Evolutionary conservation across 2,797 vertebrate species (phyloP).

Genomic region (Lutra lutra): DNA sequence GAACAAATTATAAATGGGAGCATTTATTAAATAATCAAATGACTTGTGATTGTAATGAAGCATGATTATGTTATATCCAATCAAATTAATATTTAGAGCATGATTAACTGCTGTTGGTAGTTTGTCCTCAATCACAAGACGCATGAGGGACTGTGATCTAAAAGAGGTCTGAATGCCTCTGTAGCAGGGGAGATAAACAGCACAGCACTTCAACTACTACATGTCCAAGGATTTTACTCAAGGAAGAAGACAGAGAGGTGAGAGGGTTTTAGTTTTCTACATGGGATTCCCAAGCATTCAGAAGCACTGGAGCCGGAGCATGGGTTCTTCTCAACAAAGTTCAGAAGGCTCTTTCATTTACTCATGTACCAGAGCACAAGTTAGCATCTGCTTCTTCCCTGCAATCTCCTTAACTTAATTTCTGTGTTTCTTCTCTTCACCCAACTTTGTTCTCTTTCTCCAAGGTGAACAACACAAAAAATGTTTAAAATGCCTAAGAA

Average conservation of each 20-base stretch:
- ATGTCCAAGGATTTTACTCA: background rate
- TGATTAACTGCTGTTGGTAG: slow-evolving; percentile 20
- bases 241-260: background rate
- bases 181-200: background rate
- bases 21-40: slow-evolving; percentile 70
- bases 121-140: background rate
- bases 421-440: background rate
- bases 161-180: background rate
- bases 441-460: background rate
- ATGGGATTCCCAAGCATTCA: background rate
- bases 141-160: background rate
- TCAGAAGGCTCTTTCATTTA: background rate
- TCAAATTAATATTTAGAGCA: slow-evolving; percentile 63
- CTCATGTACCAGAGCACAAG: background rate
- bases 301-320: background rate
- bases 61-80: slow-evolving; percentile 36
- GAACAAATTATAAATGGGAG: slow-evolving; percentile 42
- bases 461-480: background rate
- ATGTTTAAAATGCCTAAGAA: background rate
- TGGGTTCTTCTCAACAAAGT: background rate
- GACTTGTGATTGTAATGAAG: slow-evolving; percentile 61
- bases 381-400: background rate
- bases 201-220: background rate
- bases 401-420: background rate
- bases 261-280: background rate